Conservation (phyloP, 2,888 invertebrate genomes). For the Syrphus vitripennis region DNA sequence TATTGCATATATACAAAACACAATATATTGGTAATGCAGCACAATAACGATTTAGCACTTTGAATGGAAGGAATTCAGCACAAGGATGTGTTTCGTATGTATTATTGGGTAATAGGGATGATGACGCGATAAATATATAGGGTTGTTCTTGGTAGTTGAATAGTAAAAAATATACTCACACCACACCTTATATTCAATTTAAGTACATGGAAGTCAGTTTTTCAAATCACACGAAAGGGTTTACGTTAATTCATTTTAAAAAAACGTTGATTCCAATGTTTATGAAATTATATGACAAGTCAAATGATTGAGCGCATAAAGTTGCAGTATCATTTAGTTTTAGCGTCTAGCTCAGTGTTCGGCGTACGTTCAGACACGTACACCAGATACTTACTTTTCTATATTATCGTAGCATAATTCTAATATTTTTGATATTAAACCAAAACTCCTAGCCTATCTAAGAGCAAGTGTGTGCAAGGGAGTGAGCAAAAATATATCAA, state of each 20-base stretch:
- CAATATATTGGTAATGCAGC: constrained; percentile 37
- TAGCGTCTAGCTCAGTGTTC: too few relatives aligned
- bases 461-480: too few relatives aligned
- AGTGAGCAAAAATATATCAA: too few relatives aligned
- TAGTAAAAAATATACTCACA: background rate
- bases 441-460: too few relatives aligned
- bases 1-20: background rate
- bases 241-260: background rate
- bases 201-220: background rate
- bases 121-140: background rate
- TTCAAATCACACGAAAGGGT: background rate
- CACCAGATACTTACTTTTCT: too few relatives aligned
- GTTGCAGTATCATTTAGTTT: too few relatives aligned
- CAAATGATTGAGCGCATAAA: background rate
- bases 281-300: background rate
- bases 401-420: too few relatives aligned
- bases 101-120: background rate
- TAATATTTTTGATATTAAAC: too few relatives aligned
- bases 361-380: too few relatives aligned
- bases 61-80: constrained; percentile 1
- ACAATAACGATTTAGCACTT: constrained; percentile 26
- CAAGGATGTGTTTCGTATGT: constrained; percentile 11
- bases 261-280: background rate
- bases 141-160: background rate
- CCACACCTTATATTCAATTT: background rate